Percentiles rank a stretch among this genome's conserved stretches.
Evolutionary conservation across 2,113 vertebrate genomes (phyloP).

Genomic region (Candoia aspera): DNA sequence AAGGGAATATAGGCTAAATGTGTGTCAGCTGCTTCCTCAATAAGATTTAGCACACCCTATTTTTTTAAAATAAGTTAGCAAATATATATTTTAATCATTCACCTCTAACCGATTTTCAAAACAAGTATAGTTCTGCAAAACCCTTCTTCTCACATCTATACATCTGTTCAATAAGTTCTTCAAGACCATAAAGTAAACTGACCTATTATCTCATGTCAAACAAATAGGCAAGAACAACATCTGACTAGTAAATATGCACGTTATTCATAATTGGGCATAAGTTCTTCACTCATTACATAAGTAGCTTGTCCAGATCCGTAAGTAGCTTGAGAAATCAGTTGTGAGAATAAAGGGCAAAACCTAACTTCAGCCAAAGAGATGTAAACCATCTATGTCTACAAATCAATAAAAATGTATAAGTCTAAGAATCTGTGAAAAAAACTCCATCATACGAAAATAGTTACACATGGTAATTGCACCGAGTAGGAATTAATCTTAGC

Average conservation of each 20-base stretch:
- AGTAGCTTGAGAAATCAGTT: fast-evolving
- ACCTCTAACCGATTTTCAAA: background rate
- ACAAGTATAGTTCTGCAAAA: slow-evolving; percentile 4
- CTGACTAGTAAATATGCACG: background rate
- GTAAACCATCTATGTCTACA: background rate
- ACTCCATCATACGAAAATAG: background rate
- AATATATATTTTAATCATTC: background rate
- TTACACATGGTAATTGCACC: background rate
- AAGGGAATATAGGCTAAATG: background rate
- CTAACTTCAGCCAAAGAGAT: fast-evolving
- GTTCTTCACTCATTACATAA: background rate
- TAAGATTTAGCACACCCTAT: background rate
- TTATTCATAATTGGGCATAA: background rate
- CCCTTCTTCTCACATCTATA: background rate
- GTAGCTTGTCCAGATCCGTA: background rate
- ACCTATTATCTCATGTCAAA: background rate
- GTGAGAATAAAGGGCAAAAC: background rate
- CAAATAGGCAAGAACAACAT: background rate
- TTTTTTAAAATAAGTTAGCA: slow-evolving; percentile 7
- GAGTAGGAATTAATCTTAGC: background rate
- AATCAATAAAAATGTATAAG: background rate
- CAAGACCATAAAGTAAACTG: background rate
- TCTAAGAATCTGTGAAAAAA: background rate
- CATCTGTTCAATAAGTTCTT: background rate
- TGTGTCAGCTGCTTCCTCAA: background rate